Evolutionary conservation across 2,888 invertebrate species (phyloP).

Genomic region (Euzophera pinguis): DNA sequence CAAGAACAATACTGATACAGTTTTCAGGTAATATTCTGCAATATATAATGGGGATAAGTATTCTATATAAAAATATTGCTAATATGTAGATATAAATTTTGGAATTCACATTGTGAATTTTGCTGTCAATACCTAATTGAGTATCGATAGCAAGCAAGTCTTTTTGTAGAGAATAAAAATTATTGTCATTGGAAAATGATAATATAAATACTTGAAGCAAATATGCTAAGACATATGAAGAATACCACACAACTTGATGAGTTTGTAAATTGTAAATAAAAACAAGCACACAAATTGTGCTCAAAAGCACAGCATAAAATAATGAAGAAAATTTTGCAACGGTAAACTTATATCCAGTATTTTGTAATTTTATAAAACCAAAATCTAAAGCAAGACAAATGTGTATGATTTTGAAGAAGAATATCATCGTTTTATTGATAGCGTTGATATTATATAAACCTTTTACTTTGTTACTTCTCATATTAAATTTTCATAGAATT

Average conservation of each 20-base stretch:
- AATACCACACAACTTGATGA: not conserved
- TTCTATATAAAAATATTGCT: not conserved
- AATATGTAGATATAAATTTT: slow-evolving; percentile 1
- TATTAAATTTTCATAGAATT: too few relatives aligned
- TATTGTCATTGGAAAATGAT: slow-evolving; percentile 12
- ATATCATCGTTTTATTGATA: not conserved
- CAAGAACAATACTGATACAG: slow-evolving; percentile 7
- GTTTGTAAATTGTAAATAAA: not conserved
- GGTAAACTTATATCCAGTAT: not conserved
- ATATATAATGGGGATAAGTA: not conserved
- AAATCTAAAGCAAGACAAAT: slow-evolving; percentile 3
- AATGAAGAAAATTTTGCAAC: not conserved
- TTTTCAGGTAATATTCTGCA: slow-evolving; percentile 4
- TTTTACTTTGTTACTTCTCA: too few relatives aligned
- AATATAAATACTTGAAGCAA: slow-evolving; percentile 9
- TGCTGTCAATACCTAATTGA: slow-evolving; percentile 4
- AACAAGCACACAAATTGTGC: not conserved
- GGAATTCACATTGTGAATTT: slow-evolving; percentile 9
- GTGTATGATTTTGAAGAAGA: slow-evolving; percentile 5
- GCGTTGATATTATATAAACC: not conserved
- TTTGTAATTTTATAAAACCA: not conserved
- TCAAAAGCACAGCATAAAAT: not conserved
- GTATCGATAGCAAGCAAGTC: slow-evolving; percentile 15
- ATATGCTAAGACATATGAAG: not conserved
- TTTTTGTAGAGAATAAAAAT: slow-evolving; percentile 14